A percentile compares a stretch with the other conserved stretches of the same genome.
Evolutionary conservation across 2,113 vertebrate species (phyloP).

Genomic region (Condylura cristata): DNA sequence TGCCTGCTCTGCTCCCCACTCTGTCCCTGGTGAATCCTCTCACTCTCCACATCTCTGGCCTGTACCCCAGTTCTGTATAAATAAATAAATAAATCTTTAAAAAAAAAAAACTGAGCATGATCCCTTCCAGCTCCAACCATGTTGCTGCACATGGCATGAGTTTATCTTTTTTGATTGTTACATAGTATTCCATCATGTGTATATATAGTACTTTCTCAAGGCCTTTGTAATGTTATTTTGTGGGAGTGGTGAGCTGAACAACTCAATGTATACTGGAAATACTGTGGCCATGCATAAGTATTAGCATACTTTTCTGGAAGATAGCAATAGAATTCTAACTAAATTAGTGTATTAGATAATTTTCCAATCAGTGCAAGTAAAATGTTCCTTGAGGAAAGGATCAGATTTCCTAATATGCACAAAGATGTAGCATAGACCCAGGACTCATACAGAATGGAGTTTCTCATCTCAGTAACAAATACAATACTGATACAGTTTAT

Average conservation of each 20-base stretch:
- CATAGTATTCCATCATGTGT: no score
- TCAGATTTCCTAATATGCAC: not conserved
- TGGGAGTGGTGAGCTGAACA: not conserved
- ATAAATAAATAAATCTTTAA: no score
- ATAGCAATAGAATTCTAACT: not conserved
- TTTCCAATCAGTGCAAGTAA: not conserved
- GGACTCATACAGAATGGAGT: not conserved
- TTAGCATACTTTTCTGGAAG: not conserved
- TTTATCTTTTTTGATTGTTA: no score
- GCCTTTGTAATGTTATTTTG: not conserved
- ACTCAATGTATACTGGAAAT: not conserved
- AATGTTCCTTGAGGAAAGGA: not conserved
- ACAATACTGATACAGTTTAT: not conserved
- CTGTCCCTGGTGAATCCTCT: no score
- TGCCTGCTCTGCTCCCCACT: no score
- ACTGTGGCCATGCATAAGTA: not conserved
- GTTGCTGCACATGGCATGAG: no score
- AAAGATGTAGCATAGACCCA: not conserved
- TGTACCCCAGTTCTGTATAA: no score
- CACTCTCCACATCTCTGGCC: no score
- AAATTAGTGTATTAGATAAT: not conserved
- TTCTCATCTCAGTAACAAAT: constrained; percentile 1
- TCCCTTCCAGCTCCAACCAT: no score
- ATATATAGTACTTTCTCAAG: no score
- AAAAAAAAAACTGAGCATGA: no score